Percentiles rank a stretch among this genome's conserved stretches.
phyloP scores from a whole-genome alignment of 2,113 vertebrate species.

The Loxodonta africana region DNA sequence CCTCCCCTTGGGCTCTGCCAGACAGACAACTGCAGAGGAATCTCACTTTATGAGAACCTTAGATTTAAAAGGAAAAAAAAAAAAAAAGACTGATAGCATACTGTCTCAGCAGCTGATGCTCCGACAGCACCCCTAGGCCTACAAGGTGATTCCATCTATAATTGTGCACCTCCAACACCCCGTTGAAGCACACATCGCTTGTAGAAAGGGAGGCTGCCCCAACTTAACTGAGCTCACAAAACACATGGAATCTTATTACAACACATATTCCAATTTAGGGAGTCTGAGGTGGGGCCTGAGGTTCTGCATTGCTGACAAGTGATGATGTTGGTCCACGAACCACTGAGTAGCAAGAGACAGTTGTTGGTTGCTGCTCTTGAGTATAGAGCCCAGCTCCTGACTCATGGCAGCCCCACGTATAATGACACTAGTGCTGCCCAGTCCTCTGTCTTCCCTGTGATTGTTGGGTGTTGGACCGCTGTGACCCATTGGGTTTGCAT shows the following conservation, averaged over 20 bases:
- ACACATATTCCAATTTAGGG: fast-evolving
- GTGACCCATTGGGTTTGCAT: too few species aligned
- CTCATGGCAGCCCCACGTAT: not conserved
- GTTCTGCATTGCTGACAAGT: not conserved
- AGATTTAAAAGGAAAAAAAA: slow-evolving; percentile 37
- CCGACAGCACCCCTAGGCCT: not conserved
- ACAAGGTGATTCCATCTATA: fast-evolving
- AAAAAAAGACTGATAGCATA: not conserved
- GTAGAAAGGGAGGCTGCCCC: too few species aligned
- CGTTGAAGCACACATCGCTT: fast-evolving
- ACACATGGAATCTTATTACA: not conserved
- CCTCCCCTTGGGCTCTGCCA: slow-evolving; percentile 22
- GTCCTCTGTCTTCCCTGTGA: too few species aligned
- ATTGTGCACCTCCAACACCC: fast-evolving
- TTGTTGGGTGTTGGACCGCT: too few species aligned
- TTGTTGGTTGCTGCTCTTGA: not conserved
- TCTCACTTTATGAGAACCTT: slow-evolving; percentile 49
- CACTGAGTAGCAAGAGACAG: not conserved
- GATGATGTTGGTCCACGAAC: not conserved
- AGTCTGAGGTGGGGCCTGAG: not conserved
- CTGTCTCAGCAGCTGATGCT: not conserved
- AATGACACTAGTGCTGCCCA: not conserved
- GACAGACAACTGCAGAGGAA: slow-evolving; percentile 6
- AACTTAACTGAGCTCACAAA: fast-evolving
- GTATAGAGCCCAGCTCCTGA: not conserved